Base-by-base conservation (phyloP, 2,113 vertebrate species). In the Gallinago paraguaiae region DNA sequence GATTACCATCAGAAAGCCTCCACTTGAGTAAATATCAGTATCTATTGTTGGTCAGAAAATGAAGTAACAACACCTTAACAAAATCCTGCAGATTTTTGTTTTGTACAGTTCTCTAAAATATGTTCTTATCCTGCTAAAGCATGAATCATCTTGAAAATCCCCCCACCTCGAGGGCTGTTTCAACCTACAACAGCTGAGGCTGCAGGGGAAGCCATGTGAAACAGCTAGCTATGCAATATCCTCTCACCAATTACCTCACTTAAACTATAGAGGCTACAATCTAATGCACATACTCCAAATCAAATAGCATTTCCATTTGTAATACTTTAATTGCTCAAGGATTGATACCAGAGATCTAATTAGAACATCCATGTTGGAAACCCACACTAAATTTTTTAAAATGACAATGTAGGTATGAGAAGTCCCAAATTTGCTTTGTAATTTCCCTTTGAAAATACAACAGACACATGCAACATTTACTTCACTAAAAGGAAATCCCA, bases 391-490 rank as follows among this genome's bases (percentile, higher is more conserved):
- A 72, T 5, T 48, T 89, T 82, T 76, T 64, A 50, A 92, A 95
- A 50, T 50, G 5, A 65, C 45, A 45, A 24, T 23, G 11, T 53
- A 69, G 48, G 25, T 70, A 71, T 23, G 2, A 59, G 27, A 74
- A 88, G 48, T 60, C 35, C 46, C 57, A 91, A 88, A 84, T 72
- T 72, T 76, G 10, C 57, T 85, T 61, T 64, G 37, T 41, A 72
- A 83, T 67, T 92, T 92, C 41, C 11, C 13, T 93, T 78, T 75
- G 77, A 76, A 95, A 86, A 88, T 45, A 68, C 54, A 93, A 50
- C 46, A 64, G 41, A 84, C 22, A 72, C 28, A 8, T 82, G 39
- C 11, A 39, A 76, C 24, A 13, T 88, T 87, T 91, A 23, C 72
- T 82, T 79, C 6, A 3, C 20, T n/a, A 67, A 94, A 91, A 45